Base-by-base conservation (phyloP, 2,888 invertebrate species). In the Caenorhabditis auriculariae region DNA sequence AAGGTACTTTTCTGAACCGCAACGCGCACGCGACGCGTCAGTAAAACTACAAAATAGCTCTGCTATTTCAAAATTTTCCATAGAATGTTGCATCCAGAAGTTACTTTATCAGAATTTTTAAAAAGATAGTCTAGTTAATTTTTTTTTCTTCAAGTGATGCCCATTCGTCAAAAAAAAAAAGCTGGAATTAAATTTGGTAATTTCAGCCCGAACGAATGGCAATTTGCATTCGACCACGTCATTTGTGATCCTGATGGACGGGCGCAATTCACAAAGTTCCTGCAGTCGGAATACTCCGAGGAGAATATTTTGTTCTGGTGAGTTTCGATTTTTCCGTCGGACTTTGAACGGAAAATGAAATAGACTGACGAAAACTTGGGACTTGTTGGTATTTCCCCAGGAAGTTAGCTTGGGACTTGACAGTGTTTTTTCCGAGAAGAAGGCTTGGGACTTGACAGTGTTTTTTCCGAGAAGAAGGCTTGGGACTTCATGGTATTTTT, bases 261-360 rank as follows among this genome's bases (percentile, higher is more conserved):
- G 17, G 74, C 76, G 17, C 76, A 75, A 45, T 80, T 80, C 68
- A 75, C 77, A 32, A 77, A 78, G 46, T 80, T 80, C 58, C 65
- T 80, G 28, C 77, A 80, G 56, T 71, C 74, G 26, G 80, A 80
- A 54, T 80, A 80, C 60, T 72, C 72, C 27, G 80, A 80, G 51
- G 80, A 80, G 62, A 80, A 80, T 61, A 80, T 80, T 27, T 60
- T 80, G 7, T 80, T 80, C 58, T 80, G 78, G 78, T 78, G 57
- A 62, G 76, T 71, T 9, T 32, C 26, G 19, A 26, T 27, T 27
- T 29, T 32, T 46, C 17, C 7, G 41, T 54, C 48, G 24, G 24
- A 24, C 12, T 21, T 9, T 23, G 9, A 7, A 17, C n/a, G 21
- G 9, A 17, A 7, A 24, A 32, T n/a, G 38, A 37, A 26, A 49